Evolutionary conservation across 2,797 vertebrate species (phyloP).

Genomic region (Eutrigla gurnardus): DNA sequence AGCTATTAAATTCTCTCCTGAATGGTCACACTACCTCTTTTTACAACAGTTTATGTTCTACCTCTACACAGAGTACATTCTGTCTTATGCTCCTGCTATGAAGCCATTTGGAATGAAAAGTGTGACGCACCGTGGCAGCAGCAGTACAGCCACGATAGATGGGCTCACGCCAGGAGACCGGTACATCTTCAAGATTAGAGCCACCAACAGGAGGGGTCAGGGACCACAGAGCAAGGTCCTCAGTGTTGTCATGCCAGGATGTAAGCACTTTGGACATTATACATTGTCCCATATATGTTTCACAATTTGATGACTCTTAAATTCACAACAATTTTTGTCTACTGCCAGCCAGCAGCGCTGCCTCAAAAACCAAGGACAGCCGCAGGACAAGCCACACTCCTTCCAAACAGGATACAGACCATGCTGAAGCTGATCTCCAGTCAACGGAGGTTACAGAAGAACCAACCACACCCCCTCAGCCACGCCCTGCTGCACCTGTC

Average conservation of each 20-base stretch:
- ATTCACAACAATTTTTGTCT: slow-evolving; percentile 49
- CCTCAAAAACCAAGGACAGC: slow-evolving; percentile 73
- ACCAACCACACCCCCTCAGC: slow-evolving; percentile 39
- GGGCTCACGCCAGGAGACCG: slow-evolving; percentile 93
- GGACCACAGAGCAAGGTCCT: slow-evolving; percentile 96
- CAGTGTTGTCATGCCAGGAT: slow-evolving; percentile 90
- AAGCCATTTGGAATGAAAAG: slow-evolving; percentile 97
- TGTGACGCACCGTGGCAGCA: slow-evolving; percentile 89
- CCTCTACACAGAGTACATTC: slow-evolving; percentile 92
- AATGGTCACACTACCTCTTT: neutral
- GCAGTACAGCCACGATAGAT: slow-evolving; percentile 90
- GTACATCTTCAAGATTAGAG: slow-evolving; percentile 98
- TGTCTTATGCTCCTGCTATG: slow-evolving; percentile 97
- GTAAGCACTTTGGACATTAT: slow-evolving; percentile 81
- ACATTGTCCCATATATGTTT: slow-evolving; percentile 10
- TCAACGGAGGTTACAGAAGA: slow-evolving; percentile 77
- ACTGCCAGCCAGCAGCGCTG: slow-evolving; percentile 81
- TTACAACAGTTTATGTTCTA: slow-evolving; percentile 30
- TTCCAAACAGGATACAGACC: slow-evolving; percentile 73
- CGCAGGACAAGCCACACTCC: slow-evolving; percentile 53
- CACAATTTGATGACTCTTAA: slow-evolving; percentile 19
- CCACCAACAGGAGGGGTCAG: slow-evolving; percentile 93
- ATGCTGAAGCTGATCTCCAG: slow-evolving; percentile 75
- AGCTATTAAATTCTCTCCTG: neutral
- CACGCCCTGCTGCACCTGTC: slow-evolving; percentile 50